Conservation (phyloP, 2,888 invertebrate genomes). For the Phengaris alcon region DNA sequence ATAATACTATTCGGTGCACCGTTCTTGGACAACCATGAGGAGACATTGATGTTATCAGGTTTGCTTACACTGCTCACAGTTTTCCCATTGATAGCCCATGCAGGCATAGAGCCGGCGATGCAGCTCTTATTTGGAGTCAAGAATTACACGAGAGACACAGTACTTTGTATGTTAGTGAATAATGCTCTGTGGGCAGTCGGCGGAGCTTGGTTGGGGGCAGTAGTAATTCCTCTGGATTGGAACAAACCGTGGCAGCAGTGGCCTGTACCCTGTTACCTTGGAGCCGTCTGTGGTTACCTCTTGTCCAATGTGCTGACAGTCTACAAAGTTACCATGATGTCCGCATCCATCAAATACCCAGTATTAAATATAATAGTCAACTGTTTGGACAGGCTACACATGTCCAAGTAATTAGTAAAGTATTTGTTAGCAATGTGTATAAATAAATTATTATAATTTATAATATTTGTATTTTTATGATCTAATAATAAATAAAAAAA, state of each 20-base stretch:
- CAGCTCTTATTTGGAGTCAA: constrained; percentile 76
- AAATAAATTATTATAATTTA: neutral
- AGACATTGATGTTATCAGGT: constrained; percentile 83
- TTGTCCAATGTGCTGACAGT: constrained; percentile 78
- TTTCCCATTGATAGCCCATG: constrained; percentile 81
- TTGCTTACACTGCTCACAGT: constrained; percentile 81
- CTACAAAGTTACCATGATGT: constrained; percentile 60
- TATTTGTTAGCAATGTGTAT: constrained; percentile 16
- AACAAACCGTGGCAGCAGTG: constrained; percentile 92
- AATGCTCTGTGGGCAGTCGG: constrained; percentile 80
- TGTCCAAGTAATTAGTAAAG: constrained; percentile 47
- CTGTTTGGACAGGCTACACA: constrained; percentile 53
- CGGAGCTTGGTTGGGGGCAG: constrained; percentile 91
- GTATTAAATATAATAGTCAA: constrained; percentile 54
- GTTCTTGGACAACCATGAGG: constrained; percentile 80
- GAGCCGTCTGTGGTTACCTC: constrained; percentile 82
- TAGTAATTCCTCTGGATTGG: constrained; percentile 94
- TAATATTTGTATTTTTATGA: neutral
- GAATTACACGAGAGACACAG: constrained; percentile 69
- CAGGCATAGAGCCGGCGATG: constrained; percentile 79
- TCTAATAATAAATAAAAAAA: too few species aligned
- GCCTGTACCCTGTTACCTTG: constrained; percentile 86
- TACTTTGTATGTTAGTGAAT: constrained; percentile 78
- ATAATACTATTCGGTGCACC: constrained; percentile 86
- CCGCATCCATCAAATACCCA: constrained; percentile 63